A percentile compares a stretch with the other conserved stretches of the same genome.
Conservation (phyloP, 2,888 invertebrate genomes). For the Leptopilina drosophilae region DNA sequence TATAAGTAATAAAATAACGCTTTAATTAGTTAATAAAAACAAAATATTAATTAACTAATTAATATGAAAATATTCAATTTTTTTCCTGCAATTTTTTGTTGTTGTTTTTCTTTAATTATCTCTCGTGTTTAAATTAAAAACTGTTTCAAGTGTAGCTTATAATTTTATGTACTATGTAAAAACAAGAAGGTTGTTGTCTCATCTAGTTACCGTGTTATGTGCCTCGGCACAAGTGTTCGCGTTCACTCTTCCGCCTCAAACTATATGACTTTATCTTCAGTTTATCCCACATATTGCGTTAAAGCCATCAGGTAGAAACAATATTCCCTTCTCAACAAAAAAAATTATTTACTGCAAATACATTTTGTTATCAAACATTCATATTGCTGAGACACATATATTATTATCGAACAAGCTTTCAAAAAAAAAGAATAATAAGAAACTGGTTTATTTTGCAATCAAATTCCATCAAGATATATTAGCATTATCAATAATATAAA, state of each 20-base stretch:
- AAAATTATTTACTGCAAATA: neutral
- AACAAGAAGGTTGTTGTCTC: constrained; percentile 11
- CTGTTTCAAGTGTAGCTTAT: neutral
- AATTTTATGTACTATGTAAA: constrained; percentile 1
- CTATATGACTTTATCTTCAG: neutral
- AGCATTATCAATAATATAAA: too few species aligned
- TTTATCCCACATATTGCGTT: neutral
- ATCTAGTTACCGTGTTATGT: neutral
- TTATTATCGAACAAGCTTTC: neutral
- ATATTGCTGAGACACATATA: neutral
- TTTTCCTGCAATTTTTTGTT: neutral
- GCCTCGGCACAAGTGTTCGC: neutral
- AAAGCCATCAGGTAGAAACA: neutral
- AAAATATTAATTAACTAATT: too few species aligned
- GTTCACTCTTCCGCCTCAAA: constrained; percentile 9
- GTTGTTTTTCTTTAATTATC: neutral
- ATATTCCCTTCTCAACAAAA: neutral
- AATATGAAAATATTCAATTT: neutral
- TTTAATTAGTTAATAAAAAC: too few species aligned
- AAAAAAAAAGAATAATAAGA: neutral
- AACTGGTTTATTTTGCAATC: neutral
- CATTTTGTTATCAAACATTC: neutral
- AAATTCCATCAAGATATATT: too few species aligned
- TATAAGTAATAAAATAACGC: too few species aligned
- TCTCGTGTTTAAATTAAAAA: neutral